Conservation (phyloP, 2,113 vertebrate genomes). For the Nothocercus julius region DNA sequence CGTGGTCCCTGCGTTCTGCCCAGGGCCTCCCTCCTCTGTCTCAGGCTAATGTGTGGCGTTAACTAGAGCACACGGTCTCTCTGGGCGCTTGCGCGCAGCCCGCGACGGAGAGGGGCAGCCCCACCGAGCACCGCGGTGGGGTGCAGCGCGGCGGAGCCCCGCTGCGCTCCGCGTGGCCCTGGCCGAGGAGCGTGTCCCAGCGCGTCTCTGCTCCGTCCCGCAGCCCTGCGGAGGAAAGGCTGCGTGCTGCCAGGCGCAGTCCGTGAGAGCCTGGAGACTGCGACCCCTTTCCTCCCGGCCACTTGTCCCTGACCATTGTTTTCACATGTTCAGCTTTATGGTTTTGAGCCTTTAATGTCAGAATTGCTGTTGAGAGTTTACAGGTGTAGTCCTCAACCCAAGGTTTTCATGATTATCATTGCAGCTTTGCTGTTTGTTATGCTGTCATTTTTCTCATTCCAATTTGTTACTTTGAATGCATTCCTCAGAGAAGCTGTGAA, state of each 20-base stretch:
- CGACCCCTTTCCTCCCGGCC: rapidly evolving
- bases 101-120: background rate
- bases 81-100: rapidly evolving
- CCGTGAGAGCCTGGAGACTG: rapidly evolving
- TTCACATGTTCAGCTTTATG: background rate
- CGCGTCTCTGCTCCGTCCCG: too few species aligned
- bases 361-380: background rate
- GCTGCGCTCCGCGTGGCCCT: background rate
- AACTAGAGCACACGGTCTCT: background rate
- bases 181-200: rapidly evolving
- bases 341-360: background rate
- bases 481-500: background rate
- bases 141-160: background rate
- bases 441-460: background rate
- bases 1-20: background rate
- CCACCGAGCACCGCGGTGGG: background rate
- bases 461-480: background rate
- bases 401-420: background rate
- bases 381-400: background rate
- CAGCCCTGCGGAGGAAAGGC: background rate
- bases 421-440: background rate
- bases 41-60: background rate
- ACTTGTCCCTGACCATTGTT: background rate
- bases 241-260: background rate
- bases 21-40: background rate